Base-by-base conservation (phyloP, 2,113 vertebrate species). In the Mastomys coucha region DNA sequence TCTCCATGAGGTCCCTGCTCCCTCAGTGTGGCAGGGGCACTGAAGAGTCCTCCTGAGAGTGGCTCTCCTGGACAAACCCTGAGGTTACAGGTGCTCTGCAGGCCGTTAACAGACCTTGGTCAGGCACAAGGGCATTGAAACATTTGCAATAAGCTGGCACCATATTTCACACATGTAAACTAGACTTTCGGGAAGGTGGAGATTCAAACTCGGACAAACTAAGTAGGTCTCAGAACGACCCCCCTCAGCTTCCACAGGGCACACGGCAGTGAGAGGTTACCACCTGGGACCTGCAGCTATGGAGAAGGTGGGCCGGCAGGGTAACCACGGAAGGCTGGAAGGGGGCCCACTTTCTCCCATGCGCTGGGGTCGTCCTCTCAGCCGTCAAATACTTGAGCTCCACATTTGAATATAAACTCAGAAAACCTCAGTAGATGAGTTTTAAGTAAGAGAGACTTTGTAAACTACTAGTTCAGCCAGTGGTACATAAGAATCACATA, bases 401-500 rank as follows among this genome's bases (percentile, higher is more conserved):
- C 80, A 22, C 0, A 49, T 7, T 53, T 10, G 22, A 88, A 51
- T 6, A 7, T 2, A 53, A 58, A 72, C 39, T 16, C 63, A 45
- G 67, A n/a, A 75, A 65, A 65, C 5, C 78, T 82, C 91, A 12
- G n/a, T 0, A 24, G 2, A 10, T 22, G 28, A 11, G 22, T 5
- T 45, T 28, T 4, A 56, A 75, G 26, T 20, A n/a, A 39, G 60
- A 63, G 63, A 36, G 20, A 17, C 6, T 31, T 42, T 45, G n/a
- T 14, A 77, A 76, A 53, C 4, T 60, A 20, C 11, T 33, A 1
- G 53, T 12, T 56, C 1, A 5, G 10, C 11, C 28, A 28, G 1
- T 2, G 39, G 19, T 16, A 22, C 0, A 0, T 4, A 87, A 20
- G 39, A 28, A n/a, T 5, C 49, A 86, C 17, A 2, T 14, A 16